Conservation (phyloP, 2,888 invertebrate genomes). For the Drosophila mayaguana region DNA sequence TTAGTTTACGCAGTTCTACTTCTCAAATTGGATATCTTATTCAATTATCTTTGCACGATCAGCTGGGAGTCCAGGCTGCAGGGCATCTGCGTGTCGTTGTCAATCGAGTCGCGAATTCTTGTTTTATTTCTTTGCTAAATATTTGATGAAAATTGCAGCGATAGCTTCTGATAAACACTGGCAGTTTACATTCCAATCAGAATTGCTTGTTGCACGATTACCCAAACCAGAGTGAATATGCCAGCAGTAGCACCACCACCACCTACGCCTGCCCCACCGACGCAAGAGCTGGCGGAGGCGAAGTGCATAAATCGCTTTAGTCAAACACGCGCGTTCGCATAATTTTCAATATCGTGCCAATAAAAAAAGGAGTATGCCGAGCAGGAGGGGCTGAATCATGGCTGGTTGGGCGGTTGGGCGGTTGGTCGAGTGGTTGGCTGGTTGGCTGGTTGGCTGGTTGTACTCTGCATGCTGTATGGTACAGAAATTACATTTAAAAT, state of each 20-base stretch:
- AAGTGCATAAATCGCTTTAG: constrained; percentile 72
- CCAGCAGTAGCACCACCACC: not conserved
- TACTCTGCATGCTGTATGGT: constrained; percentile 21
- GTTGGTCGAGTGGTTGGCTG: not conserved
- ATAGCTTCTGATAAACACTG: constrained; percentile 20
- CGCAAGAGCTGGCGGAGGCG: constrained; percentile 11
- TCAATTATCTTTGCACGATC: not conserved
- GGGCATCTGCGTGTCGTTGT: not conserved
- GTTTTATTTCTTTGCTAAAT: not conserved
- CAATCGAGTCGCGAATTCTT: not conserved
- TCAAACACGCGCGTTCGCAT: constrained; percentile 71
- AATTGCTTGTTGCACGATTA: constrained; percentile 54
- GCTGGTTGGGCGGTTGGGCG: not conserved
- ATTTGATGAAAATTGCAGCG: constrained; percentile 20
- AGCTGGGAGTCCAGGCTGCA: not conserved
- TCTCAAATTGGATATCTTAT: not conserved
- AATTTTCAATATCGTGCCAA: constrained; percentile 78
- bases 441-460: constrained; percentile 4
- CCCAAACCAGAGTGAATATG: constrained; percentile 14
- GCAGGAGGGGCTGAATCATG: constrained; percentile 17
- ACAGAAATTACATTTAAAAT: constrained; percentile 76
- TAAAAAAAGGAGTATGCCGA: constrained; percentile 54
- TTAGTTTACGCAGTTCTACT: not conserved
- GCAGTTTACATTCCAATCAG: constrained; percentile 50
- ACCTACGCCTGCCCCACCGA: not conserved